Conservation (phyloP, 2,888 invertebrate species). For the Gastrophysa polygoni region DNA sequence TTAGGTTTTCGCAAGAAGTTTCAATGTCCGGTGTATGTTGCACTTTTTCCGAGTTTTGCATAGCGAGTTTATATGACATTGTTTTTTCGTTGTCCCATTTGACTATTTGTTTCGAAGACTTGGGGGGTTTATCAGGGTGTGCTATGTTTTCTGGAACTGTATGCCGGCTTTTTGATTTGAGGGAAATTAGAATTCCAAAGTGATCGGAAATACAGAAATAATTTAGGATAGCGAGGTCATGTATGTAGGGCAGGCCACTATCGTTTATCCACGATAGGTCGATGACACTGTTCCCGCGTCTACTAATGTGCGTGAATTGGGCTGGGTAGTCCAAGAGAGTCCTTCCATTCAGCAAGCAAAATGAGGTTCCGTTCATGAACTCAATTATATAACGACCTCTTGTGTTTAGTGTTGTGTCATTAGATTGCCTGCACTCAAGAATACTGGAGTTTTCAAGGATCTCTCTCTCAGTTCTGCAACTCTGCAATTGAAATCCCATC, state of each 20-base stretch:
- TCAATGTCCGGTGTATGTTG: neutral
- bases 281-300: neutral
- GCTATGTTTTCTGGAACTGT: neutral
- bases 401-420: neutral
- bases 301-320: neutral
- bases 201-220: neutral
- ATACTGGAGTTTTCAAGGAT: neutral
- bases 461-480: neutral
- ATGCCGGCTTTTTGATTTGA: neutral
- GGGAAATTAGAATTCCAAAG: neutral
- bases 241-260: neutral
- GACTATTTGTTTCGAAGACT: neutral
- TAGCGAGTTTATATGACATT: neutral
- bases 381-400: constrained; percentile 1
- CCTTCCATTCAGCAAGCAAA: neutral
- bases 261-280: neutral
- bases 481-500: neutral
- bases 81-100: neutral
- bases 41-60: neutral
- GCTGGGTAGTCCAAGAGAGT: neutral
- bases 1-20: neutral
- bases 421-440: neutral
- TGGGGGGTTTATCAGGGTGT: neutral
- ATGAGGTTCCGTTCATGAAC: neutral
- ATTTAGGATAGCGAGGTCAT: neutral